These are phyloP conservation scores for Morpho achilles DNA, from an alignment of 2,888 invertebrate species.

Conservation along the genomic window DNA sequence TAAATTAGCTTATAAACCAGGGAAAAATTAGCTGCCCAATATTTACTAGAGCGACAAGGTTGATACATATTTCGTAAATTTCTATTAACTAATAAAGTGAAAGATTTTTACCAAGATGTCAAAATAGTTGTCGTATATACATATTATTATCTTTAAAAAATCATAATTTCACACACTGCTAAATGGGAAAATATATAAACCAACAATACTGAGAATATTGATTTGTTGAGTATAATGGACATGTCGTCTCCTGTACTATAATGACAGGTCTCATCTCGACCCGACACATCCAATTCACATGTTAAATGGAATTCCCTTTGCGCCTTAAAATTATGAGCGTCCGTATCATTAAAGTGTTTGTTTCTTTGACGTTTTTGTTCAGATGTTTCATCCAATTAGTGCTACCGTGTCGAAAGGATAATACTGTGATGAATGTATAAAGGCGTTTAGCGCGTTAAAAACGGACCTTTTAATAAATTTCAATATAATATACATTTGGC, in stretches of 20 bases:
- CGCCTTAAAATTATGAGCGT: constrained; percentile 66
- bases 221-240: not conserved
- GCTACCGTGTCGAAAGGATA: constrained; percentile 80
- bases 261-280: constrained; percentile 56
- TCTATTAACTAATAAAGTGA: too few species aligned
- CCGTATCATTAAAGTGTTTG: constrained; percentile 74
- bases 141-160: too few species aligned
- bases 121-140: too few species aligned
- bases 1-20: too few species aligned
- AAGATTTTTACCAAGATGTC: too few species aligned
- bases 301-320: constrained; percentile 76
- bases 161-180: too few species aligned
- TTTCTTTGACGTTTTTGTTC: constrained; percentile 70
- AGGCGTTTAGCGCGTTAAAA: constrained; percentile 69
- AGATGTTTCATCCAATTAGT: constrained; percentile 75
- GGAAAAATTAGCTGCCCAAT: too few species aligned
- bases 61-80: too few species aligned
- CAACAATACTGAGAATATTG: too few species aligned
- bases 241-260: constrained; percentile 22
- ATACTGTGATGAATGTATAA: constrained; percentile 68
- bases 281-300: constrained; percentile 74
- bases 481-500: not conserved
- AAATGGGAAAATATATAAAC: too few species aligned
- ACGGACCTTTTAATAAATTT: constrained; percentile 50
- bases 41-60: too few species aligned